Evolutionary conservation across 2,888 invertebrate genomes (phyloP), one percentile per base, ranked within the genome.

Genomic region (Eumacrocentrus americanus): DNA sequence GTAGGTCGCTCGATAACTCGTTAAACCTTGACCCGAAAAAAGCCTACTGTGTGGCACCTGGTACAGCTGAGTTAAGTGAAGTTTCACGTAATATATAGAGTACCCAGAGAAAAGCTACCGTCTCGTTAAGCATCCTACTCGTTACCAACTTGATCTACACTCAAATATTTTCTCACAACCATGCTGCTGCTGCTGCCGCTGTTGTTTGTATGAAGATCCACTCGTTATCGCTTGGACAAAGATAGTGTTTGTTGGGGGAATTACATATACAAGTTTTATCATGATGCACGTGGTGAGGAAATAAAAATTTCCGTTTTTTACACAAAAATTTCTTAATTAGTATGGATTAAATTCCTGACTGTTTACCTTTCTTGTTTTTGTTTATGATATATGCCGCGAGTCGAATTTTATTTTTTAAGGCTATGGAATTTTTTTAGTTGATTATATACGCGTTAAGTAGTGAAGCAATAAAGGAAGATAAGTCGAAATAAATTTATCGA

Each of bases 1-100:
- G 40, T 52, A 52, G 38, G 38, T 40, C 52, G 20, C n/a, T 66
- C 64, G 62, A 66, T 64, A 66, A 37, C 61, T 52, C 58, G 61
- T 18, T 35, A 61, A 58, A 63, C 72, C 72, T 72, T 73, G 72
- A 73, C 72, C 71, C 65, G 61, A 68, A 71, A 69, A 62, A 70
- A 69, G 58, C 63, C 37, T n/a, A n/a, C n/a, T 50, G 58, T 60
- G 57, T 59, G 60, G 25, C 40, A 40, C 23, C 47, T 47, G 47
- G 47, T 47, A 47, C 44, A 44, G 18, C 44, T 20, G 16, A 20
- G 6, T 20, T 20, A 20, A 44, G 44, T 44, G 22, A 11, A 1
- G 44, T 20, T 18, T 44, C 22, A 44, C 16, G 16, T 44, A 20
- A n/a, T 20, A 16, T 16, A 5, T 11, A 44, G 12, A 44, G n/a